phyloP scores from a whole-genome alignment of 2,888 invertebrate genomes.

The Heliconius ismenius region DNA sequence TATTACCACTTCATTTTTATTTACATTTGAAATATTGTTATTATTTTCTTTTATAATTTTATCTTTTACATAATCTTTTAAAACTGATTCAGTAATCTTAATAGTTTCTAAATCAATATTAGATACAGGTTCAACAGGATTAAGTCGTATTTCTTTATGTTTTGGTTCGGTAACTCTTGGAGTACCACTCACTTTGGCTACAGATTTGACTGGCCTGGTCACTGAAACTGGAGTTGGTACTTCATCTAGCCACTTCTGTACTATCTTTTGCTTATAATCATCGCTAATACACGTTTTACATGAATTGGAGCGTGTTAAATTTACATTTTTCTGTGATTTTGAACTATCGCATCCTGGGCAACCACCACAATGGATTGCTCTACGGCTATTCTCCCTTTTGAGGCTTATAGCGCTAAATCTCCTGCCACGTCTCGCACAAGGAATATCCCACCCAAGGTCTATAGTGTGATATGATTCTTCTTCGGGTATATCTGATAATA shows the following conservation, averaged over 20 bases:
- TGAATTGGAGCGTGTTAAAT: constrained; percentile 71
- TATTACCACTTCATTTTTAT: constrained; percentile 25
- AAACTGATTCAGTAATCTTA: constrained; percentile 46
- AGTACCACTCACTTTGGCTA: constrained; percentile 73
- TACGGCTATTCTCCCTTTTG: constrained; percentile 83
- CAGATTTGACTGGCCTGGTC: constrained; percentile 60
- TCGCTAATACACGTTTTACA: constrained; percentile 82
- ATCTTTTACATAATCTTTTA: constrained; percentile 50
- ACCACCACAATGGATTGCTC: constrained; percentile 82
- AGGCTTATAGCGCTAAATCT: constrained; percentile 82
- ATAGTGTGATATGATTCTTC: constrained; percentile 83
- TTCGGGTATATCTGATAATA: constrained; percentile 89
- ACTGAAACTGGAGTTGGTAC: constrained; percentile 75
- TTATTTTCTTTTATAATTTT: constrained; percentile 30
- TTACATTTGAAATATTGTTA: constrained; percentile 29
- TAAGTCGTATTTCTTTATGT: constrained; percentile 50
- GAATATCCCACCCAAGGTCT: constrained; percentile 77
- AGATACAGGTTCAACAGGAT: constrained; percentile 50
- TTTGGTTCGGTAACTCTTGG: constrained; percentile 66
- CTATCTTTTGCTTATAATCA: constrained; percentile 88
- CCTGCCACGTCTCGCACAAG: constrained; percentile 77
- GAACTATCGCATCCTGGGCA: constrained; percentile 85
- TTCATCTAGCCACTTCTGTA: constrained; percentile 89
- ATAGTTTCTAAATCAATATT: constrained; percentile 48
- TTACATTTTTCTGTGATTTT: constrained; percentile 57